These are phyloP conservation scores for Mormyrus hasselquistii DNA, from an alignment of 2,797 vertebrate species.

Conservation along the genomic window DNA sequence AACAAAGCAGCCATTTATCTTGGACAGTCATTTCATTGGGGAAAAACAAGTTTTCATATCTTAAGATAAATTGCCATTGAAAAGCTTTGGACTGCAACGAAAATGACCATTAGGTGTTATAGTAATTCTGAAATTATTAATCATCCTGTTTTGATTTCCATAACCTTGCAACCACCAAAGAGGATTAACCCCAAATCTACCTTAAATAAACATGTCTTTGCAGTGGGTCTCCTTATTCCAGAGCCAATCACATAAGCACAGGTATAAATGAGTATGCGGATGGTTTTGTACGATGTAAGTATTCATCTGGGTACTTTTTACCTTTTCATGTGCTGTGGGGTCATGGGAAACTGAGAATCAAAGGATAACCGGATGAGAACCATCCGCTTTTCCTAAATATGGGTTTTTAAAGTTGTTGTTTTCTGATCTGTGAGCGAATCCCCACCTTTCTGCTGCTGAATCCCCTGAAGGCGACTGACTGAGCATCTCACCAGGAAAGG, in stretches of 20 bases:
- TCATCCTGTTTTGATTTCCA: not conserved
- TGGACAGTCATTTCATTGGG: not conserved
- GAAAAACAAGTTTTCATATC: not conserved
- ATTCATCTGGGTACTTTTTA: not conserved
- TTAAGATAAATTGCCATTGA: not conserved
- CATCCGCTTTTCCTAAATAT: not conserved
- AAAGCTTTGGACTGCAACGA: not conserved
- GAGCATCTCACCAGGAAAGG: not conserved
- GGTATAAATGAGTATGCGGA: not conserved
- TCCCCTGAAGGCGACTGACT: conserved; percentile 5
- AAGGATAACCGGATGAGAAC: not conserved
- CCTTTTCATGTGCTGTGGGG: not conserved
- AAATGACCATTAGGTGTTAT: not conserved
- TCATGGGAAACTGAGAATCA: not conserved
- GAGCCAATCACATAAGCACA: not conserved
- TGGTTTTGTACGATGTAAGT: not conserved
- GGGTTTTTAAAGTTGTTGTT: not conserved
- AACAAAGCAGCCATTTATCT: not conserved
- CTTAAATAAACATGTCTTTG: not conserved
- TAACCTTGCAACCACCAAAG: not conserved
- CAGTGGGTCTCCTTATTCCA: not conserved
- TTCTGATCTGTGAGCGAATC: not conserved
- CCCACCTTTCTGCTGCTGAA: not conserved
- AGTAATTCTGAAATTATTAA: not conserved
- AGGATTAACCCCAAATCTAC: not conserved